Conservation (phyloP, 2,113 vertebrate genomes). For the Periophthalmodon schlosseri region DNA sequence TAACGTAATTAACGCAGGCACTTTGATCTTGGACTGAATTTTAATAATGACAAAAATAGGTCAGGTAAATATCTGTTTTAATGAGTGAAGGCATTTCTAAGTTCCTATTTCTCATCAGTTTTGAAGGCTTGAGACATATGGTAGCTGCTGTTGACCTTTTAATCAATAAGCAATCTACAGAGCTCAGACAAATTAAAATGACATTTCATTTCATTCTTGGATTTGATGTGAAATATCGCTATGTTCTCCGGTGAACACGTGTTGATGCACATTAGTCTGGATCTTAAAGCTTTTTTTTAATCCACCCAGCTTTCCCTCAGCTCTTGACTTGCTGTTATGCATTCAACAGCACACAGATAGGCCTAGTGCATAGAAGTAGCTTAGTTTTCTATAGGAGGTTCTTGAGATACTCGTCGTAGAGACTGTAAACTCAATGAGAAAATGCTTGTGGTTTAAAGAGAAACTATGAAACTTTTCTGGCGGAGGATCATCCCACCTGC, state of each 20-base stretch:
- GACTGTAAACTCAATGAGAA: not conserved
- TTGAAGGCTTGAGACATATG: not conserved
- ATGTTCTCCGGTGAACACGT: not conserved
- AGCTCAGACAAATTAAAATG: not conserved
- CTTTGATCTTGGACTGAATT: slow-evolving; percentile 37
- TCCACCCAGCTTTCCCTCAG: not conserved
- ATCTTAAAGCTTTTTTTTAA: not conserved
- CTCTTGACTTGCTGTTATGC: not conserved
- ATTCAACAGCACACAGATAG: not conserved
- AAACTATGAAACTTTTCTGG: too few species aligned
- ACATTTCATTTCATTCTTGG: not conserved
- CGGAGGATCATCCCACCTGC: too few species aligned
- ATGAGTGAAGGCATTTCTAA: slow-evolving; percentile 13
- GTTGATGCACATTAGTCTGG: not conserved
- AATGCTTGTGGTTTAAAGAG: not conserved
- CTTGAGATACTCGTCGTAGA: not conserved
- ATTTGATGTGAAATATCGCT: slow-evolving; percentile 9
- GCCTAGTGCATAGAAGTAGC: not conserved
- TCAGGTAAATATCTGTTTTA: slow-evolving; percentile 32
- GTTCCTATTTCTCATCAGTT: not conserved
- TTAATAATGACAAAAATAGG: slow-evolving; percentile 30
- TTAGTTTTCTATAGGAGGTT: not conserved
- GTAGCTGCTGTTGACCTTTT: not conserved
- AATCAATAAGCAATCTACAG: not conserved
- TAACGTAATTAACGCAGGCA: slow-evolving; percentile 19